phyloP scores from a whole-genome alignment of 1,140 invertebrate genomes.

The Drosophila varians region DNA sequence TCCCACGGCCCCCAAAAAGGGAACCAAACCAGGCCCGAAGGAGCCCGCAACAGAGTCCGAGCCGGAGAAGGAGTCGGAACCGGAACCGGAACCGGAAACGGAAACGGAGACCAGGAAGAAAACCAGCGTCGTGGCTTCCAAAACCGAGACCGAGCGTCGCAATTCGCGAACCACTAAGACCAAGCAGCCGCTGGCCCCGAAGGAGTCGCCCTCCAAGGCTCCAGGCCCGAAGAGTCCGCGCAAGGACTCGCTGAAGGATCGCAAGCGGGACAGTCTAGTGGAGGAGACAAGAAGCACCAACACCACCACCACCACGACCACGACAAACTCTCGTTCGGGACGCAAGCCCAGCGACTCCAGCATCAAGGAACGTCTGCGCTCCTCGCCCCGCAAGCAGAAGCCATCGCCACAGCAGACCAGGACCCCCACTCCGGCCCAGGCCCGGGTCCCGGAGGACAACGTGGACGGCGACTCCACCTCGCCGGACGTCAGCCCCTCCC shows the following conservation, averaged over 20 bases:
- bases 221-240: conserved; percentile 40
- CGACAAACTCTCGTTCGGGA: conserved; percentile 2
- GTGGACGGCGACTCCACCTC: conserved; percentile 65
- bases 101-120: conserved; percentile 32
- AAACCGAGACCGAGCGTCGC: conserved; percentile 48
- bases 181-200: conserved; percentile 8
- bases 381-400: conserved; percentile 66
- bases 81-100: conserved; percentile 43
- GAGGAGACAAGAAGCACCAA: conserved; percentile 51
- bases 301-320: conserved; percentile 39
- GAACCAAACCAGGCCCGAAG: neutral
- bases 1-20: conserved; percentile 7
- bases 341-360: conserved; percentile 38
- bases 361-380: conserved; percentile 75
- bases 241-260: conserved; percentile 52
- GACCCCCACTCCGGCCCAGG: conserved; percentile 20
- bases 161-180: conserved; percentile 53
- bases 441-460: conserved; percentile 37
- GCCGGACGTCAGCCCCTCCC: conserved; percentile 65
- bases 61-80: conserved; percentile 35
- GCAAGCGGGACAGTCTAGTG: conserved; percentile 50
- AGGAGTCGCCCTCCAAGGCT: conserved; percentile 18
- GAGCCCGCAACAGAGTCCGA: conserved; percentile 3
- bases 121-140: conserved; percentile 7
- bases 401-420: conserved; percentile 17